Evolutionary conservation across 1,140 invertebrate species (phyloP).

Genomic region (Drosophila nikananu): DNA sequence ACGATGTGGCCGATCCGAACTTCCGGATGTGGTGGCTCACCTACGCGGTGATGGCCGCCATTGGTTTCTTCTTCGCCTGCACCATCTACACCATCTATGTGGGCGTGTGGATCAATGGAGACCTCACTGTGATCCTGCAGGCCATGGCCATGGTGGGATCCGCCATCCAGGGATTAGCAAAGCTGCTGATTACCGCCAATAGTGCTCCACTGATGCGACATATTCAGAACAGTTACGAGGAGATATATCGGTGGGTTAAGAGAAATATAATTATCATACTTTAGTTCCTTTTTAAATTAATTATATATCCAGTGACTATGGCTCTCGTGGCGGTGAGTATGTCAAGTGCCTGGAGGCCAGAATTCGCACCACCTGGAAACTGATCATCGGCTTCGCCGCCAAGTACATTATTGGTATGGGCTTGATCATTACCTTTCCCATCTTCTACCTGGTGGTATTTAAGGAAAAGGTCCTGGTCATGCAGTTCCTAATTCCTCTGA

Average conservation of each 20-base stretch:
- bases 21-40: conserved; percentile 59
- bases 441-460: conserved; percentile 36
- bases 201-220: conserved; percentile 14
- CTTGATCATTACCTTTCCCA: conserved; percentile 32
- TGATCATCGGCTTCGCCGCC: conserved; percentile 37
- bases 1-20: conserved; percentile 53
- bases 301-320: conserved; percentile 38
- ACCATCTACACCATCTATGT: conserved; percentile 64
- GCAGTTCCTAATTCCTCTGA: conserved; percentile 62
- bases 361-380: conserved; percentile 42
- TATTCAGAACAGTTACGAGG: conserved; percentile 42
- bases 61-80: conserved; percentile 42
- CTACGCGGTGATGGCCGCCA: conserved; percentile 32
- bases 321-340: conserved; percentile 41
- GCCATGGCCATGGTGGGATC: conserved; percentile 48
- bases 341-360: conserved; percentile 38
- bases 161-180: conserved; percentile 42
- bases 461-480: conserved; percentile 49
- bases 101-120: conserved; percentile 39
- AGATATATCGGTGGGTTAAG: conserved; percentile 36
- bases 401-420: conserved; percentile 6
- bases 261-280: no score
- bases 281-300: neutral
- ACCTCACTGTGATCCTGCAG: conserved; percentile 60
- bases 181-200: conserved; percentile 25